phyloP scores from a whole-genome alignment of 1,140 invertebrate genomes.

The Drosophila mojavensis region DNA sequence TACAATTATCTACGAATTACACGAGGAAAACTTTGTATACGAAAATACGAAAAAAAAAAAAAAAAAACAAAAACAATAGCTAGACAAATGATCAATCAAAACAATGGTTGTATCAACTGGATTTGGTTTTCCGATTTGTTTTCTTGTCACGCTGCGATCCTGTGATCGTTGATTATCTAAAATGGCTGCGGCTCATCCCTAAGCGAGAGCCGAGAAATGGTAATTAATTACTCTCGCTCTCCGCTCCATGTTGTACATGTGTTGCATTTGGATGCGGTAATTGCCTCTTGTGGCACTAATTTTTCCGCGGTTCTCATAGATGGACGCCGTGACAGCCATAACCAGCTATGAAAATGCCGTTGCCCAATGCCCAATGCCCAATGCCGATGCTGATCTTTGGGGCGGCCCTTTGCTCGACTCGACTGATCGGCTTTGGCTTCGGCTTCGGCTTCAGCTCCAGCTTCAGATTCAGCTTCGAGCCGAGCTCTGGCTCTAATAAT shows the following conservation, averaged over 20 bases:
- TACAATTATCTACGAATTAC: not conserved
- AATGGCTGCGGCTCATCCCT: conserved; percentile 18
- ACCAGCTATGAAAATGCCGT: conserved; percentile 57
- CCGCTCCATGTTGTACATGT: conserved; percentile 3
- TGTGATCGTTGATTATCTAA: conserved; percentile 31
- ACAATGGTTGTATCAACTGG: not conserved
- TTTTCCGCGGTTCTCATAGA: conserved; percentile 46
- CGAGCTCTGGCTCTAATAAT: conserved; percentile 29
- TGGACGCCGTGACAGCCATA: conserved; percentile 50
- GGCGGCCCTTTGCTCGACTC: no score
- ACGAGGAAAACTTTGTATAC: not conserved
- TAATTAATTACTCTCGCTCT: conserved; percentile 37
- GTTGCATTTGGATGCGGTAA: conserved; percentile 44
- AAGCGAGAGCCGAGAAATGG: conserved; percentile 12
- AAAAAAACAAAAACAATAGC: no score
- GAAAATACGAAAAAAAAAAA: no score
- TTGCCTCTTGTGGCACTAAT: conserved; percentile 30
- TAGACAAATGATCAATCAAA: conserved; percentile 27
- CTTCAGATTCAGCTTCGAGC: not conserved
- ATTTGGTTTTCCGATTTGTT: not conserved
- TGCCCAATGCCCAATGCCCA: conserved; percentile 6
- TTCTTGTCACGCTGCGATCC: conserved; percentile 36
- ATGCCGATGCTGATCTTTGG: not conserved
- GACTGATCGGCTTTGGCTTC: not conserved
- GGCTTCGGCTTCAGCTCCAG: not conserved